Conservation (phyloP, 2,113 vertebrate species). For the pig (Sus scrofa) region T2T-Sscrofa CM000820.6:133807001-133807500, state of each 20-base stretch:
- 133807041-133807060: not conserved
- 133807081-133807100: not conserved
- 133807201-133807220: not conserved
- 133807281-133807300: not conserved
- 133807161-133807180: not conserved
- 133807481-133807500: not conserved
- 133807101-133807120: not conserved
- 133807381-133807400: slow-evolving; percentile 54
- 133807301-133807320: not conserved
- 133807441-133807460: not conserved
- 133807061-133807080: too few species aligned
- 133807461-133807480: not conserved
- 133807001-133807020: not conserved
- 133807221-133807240: not conserved
- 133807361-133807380: slow-evolving; percentile 42
- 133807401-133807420: not conserved
- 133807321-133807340: not conserved
- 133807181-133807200: not conserved
- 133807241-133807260: not conserved
- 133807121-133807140: not conserved
- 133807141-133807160: not conserved
- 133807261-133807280: not conserved
- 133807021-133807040: not conserved
- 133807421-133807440: slow-evolving; percentile 25
- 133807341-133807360: not conserved